These are phyloP conservation scores for Aleiodes leptofemur DNA, from an alignment of 2,888 invertebrate genomes.

Conservation along the genomic window DNA sequence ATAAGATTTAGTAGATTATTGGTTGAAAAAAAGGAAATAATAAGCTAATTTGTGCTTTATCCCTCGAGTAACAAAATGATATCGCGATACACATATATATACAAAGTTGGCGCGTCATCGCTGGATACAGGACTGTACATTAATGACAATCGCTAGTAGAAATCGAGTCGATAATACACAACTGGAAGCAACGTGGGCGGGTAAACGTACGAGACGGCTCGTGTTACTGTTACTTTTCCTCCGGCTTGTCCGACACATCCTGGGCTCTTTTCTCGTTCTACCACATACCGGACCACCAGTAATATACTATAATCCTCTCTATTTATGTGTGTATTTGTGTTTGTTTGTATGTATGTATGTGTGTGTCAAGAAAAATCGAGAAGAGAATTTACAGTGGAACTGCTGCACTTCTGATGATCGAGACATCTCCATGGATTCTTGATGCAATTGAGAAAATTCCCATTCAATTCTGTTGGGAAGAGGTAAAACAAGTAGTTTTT, in stretches of 20 bases:
- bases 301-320: not conserved
- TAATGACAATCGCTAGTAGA: constrained; percentile 56
- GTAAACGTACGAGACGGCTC: constrained; percentile 52
- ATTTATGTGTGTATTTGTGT: too few species aligned
- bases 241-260: constrained; percentile 60
- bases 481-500: too few species aligned
- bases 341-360: too few species aligned
- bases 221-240: constrained; percentile 67
- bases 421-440: too few species aligned
- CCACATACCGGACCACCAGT: constrained; percentile 45
- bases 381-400: not conserved
- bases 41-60: not conserved
- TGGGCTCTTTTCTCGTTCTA: constrained; percentile 54
- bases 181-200: constrained; percentile 56
- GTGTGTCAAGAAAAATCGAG: constrained; percentile 9
- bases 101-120: constrained; percentile 18
- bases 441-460: too few species aligned
- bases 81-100: not conserved
- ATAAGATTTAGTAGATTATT: constrained; percentile 3
- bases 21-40: not conserved
- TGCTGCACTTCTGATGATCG: not conserved
- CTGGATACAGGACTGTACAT: constrained; percentile 16
- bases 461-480: too few species aligned
- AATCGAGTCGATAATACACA: constrained; percentile 56
- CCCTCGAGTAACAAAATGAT: constrained; percentile 12